These are phyloP conservation scores for Motacilla alba DNA, from an alignment of 2,113 vertebrate species.

Conservation along the genomic window DNA sequence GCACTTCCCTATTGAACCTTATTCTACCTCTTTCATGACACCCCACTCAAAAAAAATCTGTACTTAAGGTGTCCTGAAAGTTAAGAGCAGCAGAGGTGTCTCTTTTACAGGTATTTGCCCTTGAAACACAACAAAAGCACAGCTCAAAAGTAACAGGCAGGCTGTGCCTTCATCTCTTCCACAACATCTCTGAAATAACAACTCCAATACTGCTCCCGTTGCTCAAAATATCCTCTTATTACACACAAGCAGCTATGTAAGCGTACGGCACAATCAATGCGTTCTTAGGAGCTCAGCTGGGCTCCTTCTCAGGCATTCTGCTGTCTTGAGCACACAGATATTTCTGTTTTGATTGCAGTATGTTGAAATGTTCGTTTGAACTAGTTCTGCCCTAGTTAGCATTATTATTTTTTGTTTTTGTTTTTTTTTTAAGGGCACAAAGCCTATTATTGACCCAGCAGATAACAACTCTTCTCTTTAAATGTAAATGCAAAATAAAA, in stretches of 20 bases:
- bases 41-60: neutral
- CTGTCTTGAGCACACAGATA: neutral
- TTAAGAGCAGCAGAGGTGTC: neutral
- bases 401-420: neutral
- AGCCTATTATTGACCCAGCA: neutral
- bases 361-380: neutral
- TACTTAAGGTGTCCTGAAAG: neutral
- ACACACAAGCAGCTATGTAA: neutral
- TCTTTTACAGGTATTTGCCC: neutral
- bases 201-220: neutral
- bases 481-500: neutral
- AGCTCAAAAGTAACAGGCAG: neutral
- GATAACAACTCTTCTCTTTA: neutral
- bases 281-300: neutral
- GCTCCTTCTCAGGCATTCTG: neutral
- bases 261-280: fast-evolving
- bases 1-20: neutral
- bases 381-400: neutral
- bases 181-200: neutral
- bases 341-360: neutral
- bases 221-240: neutral
- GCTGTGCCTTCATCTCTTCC: neutral
- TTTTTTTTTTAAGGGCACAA: neutral
- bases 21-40: neutral
- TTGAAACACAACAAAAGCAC: neutral